Conservation (phyloP, 1,140 invertebrate species). For the Drosophila rufa region DNA sequence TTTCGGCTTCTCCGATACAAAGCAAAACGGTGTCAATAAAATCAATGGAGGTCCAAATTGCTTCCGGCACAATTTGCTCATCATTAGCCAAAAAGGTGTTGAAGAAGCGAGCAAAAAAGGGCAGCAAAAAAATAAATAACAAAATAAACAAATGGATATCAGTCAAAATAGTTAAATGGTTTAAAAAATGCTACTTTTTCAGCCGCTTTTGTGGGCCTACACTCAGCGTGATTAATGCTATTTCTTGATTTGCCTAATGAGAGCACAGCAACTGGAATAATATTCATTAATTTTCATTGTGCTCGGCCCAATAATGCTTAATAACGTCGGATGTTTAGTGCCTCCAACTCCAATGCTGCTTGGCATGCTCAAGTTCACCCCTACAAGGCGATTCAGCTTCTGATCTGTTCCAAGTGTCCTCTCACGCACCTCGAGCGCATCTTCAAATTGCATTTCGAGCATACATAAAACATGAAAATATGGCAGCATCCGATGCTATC, state of each 20-base stretch:
- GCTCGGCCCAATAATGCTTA: conserved; percentile 31
- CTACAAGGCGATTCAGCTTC: conserved; percentile 56
- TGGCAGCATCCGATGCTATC: conserved; percentile 29
- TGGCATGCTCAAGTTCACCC: conserved; percentile 45
- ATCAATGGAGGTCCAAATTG: conserved; percentile 65
- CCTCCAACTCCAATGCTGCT: conserved; percentile 35
- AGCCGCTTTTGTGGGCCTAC: conserved; percentile 18
- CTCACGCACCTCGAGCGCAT: conserved; percentile 56
- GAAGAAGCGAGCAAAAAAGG: conserved; percentile 43
- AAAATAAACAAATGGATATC: conserved; percentile 33
- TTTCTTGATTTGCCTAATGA: conserved; percentile 36
- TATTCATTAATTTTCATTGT: conserved; percentile 42
- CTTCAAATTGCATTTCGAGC: conserved; percentile 58
- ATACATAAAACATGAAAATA: conserved; percentile 57
- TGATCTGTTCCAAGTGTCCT: conserved; percentile 43
- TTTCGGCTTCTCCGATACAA: conserved; percentile 30
- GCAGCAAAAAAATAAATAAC: conserved; percentile 21
- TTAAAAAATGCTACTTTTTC: conserved; percentile 10
- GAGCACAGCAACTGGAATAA: conserved; percentile 13
- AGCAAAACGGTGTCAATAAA: conserved; percentile 77
- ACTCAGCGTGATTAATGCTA: conserved; percentile 25
- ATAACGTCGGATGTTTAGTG: conserved; percentile 14
- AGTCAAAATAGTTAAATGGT: conserved; percentile 9
- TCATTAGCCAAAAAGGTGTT: conserved; percentile 74
- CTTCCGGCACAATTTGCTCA: conserved; percentile 78